A percentile compares a stretch with the other conserved stretches of the same genome.
These are phyloP conservation scores for Harpagoxenus sublaevis DNA, from an alignment of 2,888 invertebrate genomes.

Conservation along the genomic window DNA sequence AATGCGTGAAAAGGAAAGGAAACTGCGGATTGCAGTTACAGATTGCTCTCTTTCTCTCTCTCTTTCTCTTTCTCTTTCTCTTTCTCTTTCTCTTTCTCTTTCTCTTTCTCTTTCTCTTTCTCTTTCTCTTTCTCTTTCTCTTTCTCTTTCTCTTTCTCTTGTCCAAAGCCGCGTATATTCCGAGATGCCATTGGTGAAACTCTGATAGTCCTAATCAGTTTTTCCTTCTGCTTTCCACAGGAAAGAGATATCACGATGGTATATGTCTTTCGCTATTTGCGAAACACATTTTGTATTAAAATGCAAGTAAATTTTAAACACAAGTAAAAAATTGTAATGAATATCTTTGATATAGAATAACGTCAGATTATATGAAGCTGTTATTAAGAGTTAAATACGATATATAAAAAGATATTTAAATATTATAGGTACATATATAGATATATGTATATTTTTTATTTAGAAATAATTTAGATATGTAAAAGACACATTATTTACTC, in stretches of 20 bases:
- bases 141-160: background rate
- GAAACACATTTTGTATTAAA: background rate
- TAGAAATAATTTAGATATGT: background rate
- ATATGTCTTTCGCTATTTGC: background rate
- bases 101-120: background rate
- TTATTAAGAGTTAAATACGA: background rate
- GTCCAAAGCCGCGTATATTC: constrained; percentile 30
- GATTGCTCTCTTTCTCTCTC: constrained; percentile 9
- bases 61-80: background rate
- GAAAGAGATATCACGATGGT: background rate
- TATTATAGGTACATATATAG: background rate
- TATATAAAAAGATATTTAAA: background rate
- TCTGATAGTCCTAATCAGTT: constrained; percentile 43
- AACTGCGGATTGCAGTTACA: constrained; percentile 43
- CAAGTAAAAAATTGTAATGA: background rate
- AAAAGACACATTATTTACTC: background rate
- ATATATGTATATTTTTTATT: background rate
- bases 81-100: background rate
- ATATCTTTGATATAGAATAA: background rate
- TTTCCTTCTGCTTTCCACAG: background rate
- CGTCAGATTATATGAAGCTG: background rate
- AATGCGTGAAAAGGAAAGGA: constrained; percentile 46
- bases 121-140: background rate
- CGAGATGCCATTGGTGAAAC: constrained; percentile 3
- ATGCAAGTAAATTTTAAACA: constrained; percentile 2